Evolutionary conservation across 2,888 invertebrate species (phyloP), one percentile per base, ranked within the genome.

Genomic region (Chymomyza fuscimana): DNA sequence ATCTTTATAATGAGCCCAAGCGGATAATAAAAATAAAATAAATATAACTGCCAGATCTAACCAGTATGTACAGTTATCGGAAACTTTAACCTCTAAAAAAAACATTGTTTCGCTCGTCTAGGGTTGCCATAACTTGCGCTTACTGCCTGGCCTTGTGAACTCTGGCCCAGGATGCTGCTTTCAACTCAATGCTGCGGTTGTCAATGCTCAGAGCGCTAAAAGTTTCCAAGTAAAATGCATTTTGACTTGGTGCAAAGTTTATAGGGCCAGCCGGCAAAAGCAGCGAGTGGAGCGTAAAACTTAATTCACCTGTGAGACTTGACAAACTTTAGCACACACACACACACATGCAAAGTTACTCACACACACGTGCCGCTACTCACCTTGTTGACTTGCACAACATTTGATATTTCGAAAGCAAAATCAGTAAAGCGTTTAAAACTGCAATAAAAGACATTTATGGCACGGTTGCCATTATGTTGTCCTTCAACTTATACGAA

Each of bases 261-360:
- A 72, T 63, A 65, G 65, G 78, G 76, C 75, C 69, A 74, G 51
- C 29, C 56, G 63, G 52, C 32, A 71, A 66, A 36, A 68, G 59
- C 63, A 75, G 69, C 81, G 86, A 87, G 80, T 80, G 74, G 76
- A 86, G 82, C 85, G 77, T 76, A 86, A 86, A 86, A 86, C 77
- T 86, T 86, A 86, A 88, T 86, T 88, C 86, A 86, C 86, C 86
- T 86, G 88, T 82, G 88, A 88, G 86, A 80, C 86, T 81, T 79
- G 80, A 80, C 86, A 83, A 85, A 85, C 80, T 86, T 86, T 86
- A 66, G 65, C 70, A 77, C 81, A 80, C 73, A 65, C 19, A 63
- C 40, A 52, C 5, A 56, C 65, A 36, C 29, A 19, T 29, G 67
- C 32, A 54, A 25, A 3, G 51, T 16, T 9, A n/a, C n/a, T 15